Base-by-base conservation (phyloP, 2,888 invertebrate genomes). In the Neoascia interrupta region DNA sequence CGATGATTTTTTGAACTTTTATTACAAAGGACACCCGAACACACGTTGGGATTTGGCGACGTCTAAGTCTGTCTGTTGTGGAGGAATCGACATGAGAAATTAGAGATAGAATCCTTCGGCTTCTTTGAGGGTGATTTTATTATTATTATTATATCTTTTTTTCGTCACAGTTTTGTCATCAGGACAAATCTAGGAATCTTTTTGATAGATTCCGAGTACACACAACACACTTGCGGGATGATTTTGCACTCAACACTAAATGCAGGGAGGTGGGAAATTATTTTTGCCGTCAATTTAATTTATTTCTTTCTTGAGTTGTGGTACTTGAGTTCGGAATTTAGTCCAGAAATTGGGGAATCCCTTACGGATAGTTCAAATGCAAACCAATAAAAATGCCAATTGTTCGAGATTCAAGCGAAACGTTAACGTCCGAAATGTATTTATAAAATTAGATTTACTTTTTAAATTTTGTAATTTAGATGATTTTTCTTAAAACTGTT, bases 1-100 rank as follows among this genome's bases (percentile, higher is more conserved):
- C 74, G 74, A 74, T 74, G 63, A 69, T 74, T 80, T 74, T 68
- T 80, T 74, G 68, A 80, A 74, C 61, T 80, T n/a, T 69, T 61
- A 80, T 80, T 74, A 80, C 80, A 74, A 80, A 74, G 58, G 58
- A 80, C 45, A 37, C 43, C 36, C 16, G 4, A 6, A n/a, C 31
- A 31, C n/a, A 61, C 13, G 47, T 28, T 15, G 23, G 19, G 56
- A 11, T 37, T 31, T 53, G 5, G 10, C 4, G 31, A 47, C 18
- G 16, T 31, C 11, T 37, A 21, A 58, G 51, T 58, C 37, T 72
- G 56, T 58, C 39, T 45, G 64, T 76, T 76, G 64, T 64, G 15
- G n/a, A 70, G 58, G 45, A 76, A 64, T 63, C 51, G 63, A 58
- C 28, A 43, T 41, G 36, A 69, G 69, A 43, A 36, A 76, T 70